Evolutionary conservation across 2,797 vertebrate genomes (phyloP), one percentile per base, ranked within the genome.

Genomic region (Nannoperca australis): DNA sequence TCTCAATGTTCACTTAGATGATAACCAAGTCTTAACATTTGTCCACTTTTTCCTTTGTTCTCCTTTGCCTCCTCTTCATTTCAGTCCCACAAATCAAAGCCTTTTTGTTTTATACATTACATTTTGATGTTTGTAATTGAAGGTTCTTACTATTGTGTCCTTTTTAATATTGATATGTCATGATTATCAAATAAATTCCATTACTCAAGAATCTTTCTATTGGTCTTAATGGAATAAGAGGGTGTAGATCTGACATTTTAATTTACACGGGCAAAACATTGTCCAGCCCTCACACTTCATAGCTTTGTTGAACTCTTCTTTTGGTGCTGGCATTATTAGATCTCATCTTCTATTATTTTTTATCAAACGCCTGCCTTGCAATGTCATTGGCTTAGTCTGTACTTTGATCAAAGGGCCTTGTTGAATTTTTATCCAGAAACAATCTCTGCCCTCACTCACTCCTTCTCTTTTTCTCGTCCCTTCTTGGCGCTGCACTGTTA

Each of bases 221-320:
- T 66, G 3, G n/a, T 49, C 63, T 58, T 65, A 54, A 56, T 76
- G 32, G 66, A 73, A 72, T 64, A 15, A 36, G 27, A 53, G 38
- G 45, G 50, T 18, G 34, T 27, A 78, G 0, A 78, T 71, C 45
- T 67, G 49, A 1, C 45, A 51, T 83, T 75, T 60, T 51, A 24
- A 67, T n/a, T 66, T 34, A 34, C 34, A 34, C 36, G 11, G 8
- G 20, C 2, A 36, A 74, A 75, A 56, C 20, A 1, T 63, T 69
- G 76, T 68, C 47, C 30, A 27, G 47, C 36, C 17, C 66, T 74
- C 20, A 63, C 62, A 63, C n/a, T 34, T 74, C 27, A 55, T 54
- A 51, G 32, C 47, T 73, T 64, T 65, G 18, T 79, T 71, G 13
- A 81, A 75, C 3, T 62, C 44, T 56, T 87, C 58, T 45, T 78